Conservation (phyloP, 1,140 invertebrate species). For the Caenorhabditis briggsae region DNA sequence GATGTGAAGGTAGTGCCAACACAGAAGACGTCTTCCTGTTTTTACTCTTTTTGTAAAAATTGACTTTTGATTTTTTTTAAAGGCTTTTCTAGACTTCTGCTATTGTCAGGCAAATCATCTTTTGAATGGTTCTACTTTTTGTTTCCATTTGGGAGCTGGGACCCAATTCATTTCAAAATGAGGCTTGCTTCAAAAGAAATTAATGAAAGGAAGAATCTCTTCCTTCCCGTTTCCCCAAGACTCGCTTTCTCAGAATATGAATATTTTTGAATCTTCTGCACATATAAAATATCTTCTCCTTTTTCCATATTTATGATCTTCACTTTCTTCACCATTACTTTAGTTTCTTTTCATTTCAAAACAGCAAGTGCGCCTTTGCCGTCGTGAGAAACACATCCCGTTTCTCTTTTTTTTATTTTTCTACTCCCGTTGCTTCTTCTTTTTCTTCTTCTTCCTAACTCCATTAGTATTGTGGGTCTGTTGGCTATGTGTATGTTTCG, state of each 20-base stretch:
- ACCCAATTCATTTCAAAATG: too few species aligned
- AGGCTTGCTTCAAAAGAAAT: too few species aligned
- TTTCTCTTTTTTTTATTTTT: conserved; percentile 22
- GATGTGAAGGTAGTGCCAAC: conserved; percentile 6
- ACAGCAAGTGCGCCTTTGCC: conserved; percentile 19
- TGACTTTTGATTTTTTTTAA: too few species aligned
- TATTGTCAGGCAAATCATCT: too few species aligned
- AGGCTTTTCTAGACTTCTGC: too few species aligned
- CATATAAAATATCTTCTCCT: neutral
- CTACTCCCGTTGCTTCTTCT: conserved; percentile 11
- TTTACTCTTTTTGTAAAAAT: too few species aligned
- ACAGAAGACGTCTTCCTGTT: neutral
- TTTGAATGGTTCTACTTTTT: too few species aligned
- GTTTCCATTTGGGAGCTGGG: too few species aligned
- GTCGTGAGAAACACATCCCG: conserved; percentile 49
- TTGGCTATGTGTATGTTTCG: conserved; percentile 36
- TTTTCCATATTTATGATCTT: neutral
- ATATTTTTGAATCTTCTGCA: neutral
- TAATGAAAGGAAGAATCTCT: too few species aligned
- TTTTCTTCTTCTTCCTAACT: conserved; percentile 38
- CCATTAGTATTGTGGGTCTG: conserved; percentile 52
- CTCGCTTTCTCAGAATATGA: too few species aligned
- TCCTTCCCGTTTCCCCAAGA: too few species aligned
- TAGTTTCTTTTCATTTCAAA: conserved; percentile 17
- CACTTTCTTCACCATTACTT: neutral